Conservation (phyloP, 2,113 vertebrate genomes). For the Dinomys branickii region DNA sequence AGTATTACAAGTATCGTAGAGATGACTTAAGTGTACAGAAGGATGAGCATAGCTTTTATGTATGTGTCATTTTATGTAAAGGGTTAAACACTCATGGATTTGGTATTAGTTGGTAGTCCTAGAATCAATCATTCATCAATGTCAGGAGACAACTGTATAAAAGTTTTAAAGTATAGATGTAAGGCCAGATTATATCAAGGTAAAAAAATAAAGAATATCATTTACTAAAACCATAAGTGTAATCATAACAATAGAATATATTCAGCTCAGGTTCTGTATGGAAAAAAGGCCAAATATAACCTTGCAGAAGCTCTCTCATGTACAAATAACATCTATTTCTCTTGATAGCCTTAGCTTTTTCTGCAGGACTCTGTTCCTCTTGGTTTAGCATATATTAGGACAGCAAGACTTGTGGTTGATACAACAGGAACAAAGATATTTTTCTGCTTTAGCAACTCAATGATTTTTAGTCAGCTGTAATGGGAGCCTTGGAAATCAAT, state of each 20-base stretch:
- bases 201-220: not conserved
- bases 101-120: no score
- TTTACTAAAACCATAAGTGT: not conserved
- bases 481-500: not conserved
- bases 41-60: not conserved
- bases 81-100: not conserved
- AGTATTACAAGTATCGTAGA: not conserved
- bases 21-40: not conserved
- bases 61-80: not conserved
- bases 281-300: not conserved
- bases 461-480: not conserved
- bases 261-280: not conserved
- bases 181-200: not conserved
- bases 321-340: not conserved
- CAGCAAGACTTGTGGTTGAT: slow-evolving; percentile 18
- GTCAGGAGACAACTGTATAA: not conserved
- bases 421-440: slow-evolving; percentile 30
- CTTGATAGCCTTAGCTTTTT: not conserved
- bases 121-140: not conserved
- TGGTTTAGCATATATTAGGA: not conserved
- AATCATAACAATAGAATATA: not conserved
- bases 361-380: slow-evolving; percentile 1
- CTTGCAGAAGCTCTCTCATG: not conserved
- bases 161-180: not conserved
- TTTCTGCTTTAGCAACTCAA: slow-evolving; percentile 13